phyloP scores from a whole-genome alignment of 2,113 vertebrate species.

The Megaleporinus macrocephalus region DNA sequence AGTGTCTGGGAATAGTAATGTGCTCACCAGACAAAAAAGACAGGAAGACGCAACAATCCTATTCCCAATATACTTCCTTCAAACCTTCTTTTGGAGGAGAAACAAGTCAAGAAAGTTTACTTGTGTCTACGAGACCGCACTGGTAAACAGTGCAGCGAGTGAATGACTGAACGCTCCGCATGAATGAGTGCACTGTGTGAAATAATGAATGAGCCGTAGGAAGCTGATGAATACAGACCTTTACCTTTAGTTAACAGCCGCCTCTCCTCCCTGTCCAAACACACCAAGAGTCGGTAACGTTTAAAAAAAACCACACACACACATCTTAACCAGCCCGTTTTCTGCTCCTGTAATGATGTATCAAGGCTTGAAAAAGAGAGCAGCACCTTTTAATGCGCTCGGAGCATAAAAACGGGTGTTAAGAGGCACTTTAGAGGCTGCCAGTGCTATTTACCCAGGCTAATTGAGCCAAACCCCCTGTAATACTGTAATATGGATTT shows the following conservation, averaged over 20 bases:
- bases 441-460: slow-evolving; percentile 57
- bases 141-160: slow-evolving; percentile 24
- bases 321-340: slow-evolving; percentile 18
- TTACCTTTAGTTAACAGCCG: slow-evolving; percentile 24
- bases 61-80: slow-evolving; percentile 7
- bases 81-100: neutral
- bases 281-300: neutral
- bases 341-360: slow-evolving; percentile 47
- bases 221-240: slow-evolving; percentile 45
- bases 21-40: slow-evolving; percentile 32
- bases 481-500: slow-evolving; percentile 52
- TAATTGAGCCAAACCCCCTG: slow-evolving; percentile 59
- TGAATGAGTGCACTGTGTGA: slow-evolving; percentile 16
- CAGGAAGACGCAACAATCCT: slow-evolving; percentile 15
- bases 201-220: slow-evolving; percentile 37
- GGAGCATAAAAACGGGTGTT: slow-evolving; percentile 45
- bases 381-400: slow-evolving; percentile 48
- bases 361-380: slow-evolving; percentile 45
- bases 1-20: slow-evolving; percentile 52
- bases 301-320: neutral
- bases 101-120: neutral
- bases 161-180: neutral
- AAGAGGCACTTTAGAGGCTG: slow-evolving; percentile 58
- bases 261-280: slow-evolving; percentile 9
- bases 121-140: neutral